Evolutionary conservation across 1,140 invertebrate species (phyloP).

Genomic region (Danaus melanippus): DNA sequence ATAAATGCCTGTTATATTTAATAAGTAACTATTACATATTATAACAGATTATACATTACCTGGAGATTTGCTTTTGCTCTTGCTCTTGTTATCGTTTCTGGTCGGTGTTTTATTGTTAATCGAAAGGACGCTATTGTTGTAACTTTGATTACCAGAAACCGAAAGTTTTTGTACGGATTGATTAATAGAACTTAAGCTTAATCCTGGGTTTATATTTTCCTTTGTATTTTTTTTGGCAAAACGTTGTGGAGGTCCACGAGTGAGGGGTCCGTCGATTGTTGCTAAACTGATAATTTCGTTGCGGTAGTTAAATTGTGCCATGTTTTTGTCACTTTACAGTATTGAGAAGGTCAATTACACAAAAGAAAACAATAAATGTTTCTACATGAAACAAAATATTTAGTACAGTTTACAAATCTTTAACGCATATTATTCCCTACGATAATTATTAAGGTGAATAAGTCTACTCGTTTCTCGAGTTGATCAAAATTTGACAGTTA

Average conservation of each 20-base stretch:
- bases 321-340: slow-evolving; percentile 36
- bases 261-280: slow-evolving; percentile 82
- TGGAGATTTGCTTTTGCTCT: slow-evolving; percentile 79
- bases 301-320: slow-evolving; percentile 85
- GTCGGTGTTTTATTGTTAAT: slow-evolving; percentile 54
- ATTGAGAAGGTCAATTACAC: no score
- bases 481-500: slow-evolving; percentile 19
- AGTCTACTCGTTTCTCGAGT: background rate
- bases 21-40: background rate
- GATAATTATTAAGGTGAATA: no score
- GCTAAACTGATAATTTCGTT: slow-evolving; percentile 84
- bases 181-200: slow-evolving; percentile 67
- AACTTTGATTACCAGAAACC: slow-evolving; percentile 72
- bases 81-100: slow-evolving; percentile 63
- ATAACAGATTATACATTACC: slow-evolving; percentile 48
- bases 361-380: no score
- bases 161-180: slow-evolving; percentile 73
- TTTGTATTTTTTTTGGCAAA: slow-evolving; percentile 80
- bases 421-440: no score
- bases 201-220: slow-evolving; percentile 53
- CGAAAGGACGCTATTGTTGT: slow-evolving; percentile 57
- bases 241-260: slow-evolving; percentile 82
- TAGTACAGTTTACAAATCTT: no score
- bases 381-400: no score
- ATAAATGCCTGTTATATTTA: slow-evolving; percentile 3